A percentile compares a stretch with the other conserved stretches of the same genome.
Conservation (phyloP, 2,113 vertebrate genomes). For the Oreochromis tanganicae region DNA sequence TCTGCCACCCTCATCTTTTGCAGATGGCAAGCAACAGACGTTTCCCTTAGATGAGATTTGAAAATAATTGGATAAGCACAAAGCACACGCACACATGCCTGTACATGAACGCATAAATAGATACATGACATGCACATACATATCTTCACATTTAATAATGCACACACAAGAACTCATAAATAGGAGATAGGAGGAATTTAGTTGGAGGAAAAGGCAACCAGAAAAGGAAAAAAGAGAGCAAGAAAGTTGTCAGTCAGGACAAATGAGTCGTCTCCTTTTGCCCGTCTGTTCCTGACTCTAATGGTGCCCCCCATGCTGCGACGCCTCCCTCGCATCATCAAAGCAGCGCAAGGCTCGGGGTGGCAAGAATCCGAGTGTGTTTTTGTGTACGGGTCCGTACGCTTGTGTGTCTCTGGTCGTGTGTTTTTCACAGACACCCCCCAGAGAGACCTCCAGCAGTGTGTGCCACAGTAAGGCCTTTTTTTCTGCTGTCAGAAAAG, state of each 20-base stretch:
- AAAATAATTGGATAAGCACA: constrained; percentile 69
- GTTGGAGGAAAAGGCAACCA: background rate
- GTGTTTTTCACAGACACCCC: constrained; percentile 36
- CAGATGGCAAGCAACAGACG: constrained; percentile 70
- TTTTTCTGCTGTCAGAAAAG: constrained; percentile 33
- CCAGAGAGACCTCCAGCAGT: constrained; percentile 49
- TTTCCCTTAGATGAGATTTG: constrained; percentile 57
- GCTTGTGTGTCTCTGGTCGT: background rate
- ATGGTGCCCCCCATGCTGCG: constrained; percentile 62
- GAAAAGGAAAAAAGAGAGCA: background rate
- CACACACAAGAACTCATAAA: constrained; percentile 10
- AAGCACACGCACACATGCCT: background rate
- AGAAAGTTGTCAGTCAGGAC: constrained; percentile 58
- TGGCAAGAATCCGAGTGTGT: background rate
- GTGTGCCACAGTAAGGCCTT: constrained; percentile 33
- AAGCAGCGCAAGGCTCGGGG: constrained; percentile 23
- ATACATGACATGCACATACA: background rate
- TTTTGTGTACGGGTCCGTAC: background rate
- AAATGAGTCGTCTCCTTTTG: constrained; percentile 53
- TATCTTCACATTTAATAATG: constrained; percentile 18
- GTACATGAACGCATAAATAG: background rate
- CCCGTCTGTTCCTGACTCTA: constrained; percentile 55
- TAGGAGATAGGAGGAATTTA: constrained; percentile 5
- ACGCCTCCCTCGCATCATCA: constrained; percentile 58
- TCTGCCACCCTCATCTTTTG: constrained; percentile 52